Evolutionary conservation across 2,797 vertebrate species (phyloP).

Genomic region (Syngnathus rostellatus): DNA sequence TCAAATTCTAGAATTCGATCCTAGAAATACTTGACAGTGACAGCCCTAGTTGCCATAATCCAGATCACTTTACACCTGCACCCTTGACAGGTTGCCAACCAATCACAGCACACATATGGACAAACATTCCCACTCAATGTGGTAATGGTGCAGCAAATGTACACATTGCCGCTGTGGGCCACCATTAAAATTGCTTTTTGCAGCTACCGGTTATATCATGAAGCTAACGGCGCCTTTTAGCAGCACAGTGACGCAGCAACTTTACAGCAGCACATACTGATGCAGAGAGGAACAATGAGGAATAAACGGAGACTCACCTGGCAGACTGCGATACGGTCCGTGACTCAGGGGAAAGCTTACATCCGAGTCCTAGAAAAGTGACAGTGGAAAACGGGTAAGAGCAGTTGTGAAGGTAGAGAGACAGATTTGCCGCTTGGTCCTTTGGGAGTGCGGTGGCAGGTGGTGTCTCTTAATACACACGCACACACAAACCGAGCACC

Average conservation of each 20-base stretch:
- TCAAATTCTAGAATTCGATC: too few species aligned
- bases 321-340: slow-evolving; percentile 37
- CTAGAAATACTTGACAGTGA: too few species aligned
- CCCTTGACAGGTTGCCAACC: too few species aligned
- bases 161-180: slow-evolving; percentile 3
- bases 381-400: slow-evolving; percentile 20
- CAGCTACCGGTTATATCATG: slow-evolving; percentile 5
- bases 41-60: too few species aligned
- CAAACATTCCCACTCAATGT: not conserved
- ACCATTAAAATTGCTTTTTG: not conserved
- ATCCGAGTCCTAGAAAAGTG: slow-evolving; percentile 46
- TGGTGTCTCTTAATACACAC: slow-evolving; percentile 34
- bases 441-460: slow-evolving; percentile 45
- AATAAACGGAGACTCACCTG: slow-evolving; percentile 50
- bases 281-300: slow-evolving; percentile 19
- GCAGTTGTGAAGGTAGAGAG: slow-evolving; percentile 11
- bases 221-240: slow-evolving; percentile 25
- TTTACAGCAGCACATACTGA: slow-evolving; percentile 45
- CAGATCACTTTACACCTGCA: too few species aligned
- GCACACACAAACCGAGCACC: slow-evolving; percentile 13
- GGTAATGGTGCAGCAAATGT: not conserved
- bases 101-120: too few species aligned
- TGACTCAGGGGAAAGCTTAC: slow-evolving; percentile 42
- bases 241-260: slow-evolving; percentile 59
- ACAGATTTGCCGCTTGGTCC: slow-evolving; percentile 38